These are phyloP conservation scores for Sesamia inferens DNA, from an alignment of 2,888 invertebrate genomes.

Conservation along the genomic window DNA sequence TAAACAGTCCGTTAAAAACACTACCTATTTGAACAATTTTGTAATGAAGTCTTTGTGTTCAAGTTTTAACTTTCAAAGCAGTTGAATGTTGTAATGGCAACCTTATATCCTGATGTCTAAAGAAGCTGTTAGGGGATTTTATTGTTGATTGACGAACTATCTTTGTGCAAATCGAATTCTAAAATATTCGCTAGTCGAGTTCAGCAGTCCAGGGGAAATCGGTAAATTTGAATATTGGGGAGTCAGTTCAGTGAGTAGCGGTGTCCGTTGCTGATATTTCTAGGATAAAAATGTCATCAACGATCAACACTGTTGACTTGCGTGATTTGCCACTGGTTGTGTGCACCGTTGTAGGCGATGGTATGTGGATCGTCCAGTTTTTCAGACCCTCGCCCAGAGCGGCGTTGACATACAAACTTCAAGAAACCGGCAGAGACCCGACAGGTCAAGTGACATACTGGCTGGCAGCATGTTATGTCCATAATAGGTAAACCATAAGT, in stretches of 20 bases:
- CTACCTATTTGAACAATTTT: slow-evolving; percentile 6
- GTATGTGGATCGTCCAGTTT: slow-evolving; percentile 90
- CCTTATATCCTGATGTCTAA: slow-evolving; percentile 80
- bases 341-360: slow-evolving; percentile 89
- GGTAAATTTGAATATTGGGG: slow-evolving; percentile 74
- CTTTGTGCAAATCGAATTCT: slow-evolving; percentile 74
- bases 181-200: slow-evolving; percentile 70
- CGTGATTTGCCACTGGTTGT: slow-evolving; percentile 82
- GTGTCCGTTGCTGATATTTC: slow-evolving; percentile 89
- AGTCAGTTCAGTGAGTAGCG: slow-evolving; percentile 81
- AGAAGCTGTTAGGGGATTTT: slow-evolving; percentile 70
- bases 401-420: slow-evolving; percentile 85
- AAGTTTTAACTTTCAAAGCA: slow-evolving; percentile 29
- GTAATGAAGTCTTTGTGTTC: slow-evolving; percentile 9
- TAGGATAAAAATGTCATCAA: slow-evolving; percentile 86
- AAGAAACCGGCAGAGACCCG: slow-evolving; percentile 84
- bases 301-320: slow-evolving; percentile 85
- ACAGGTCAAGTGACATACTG: slow-evolving; percentile 87
- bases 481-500: slow-evolving; percentile 90
- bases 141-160: slow-evolving; percentile 41
- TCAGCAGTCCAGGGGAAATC: slow-evolving; percentile 80
- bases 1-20: slow-evolving; percentile 3
- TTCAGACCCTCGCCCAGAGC: slow-evolving; percentile 89
- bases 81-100: slow-evolving; percentile 78
- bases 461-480: slow-evolving; percentile 87